Conservation (phyloP, 2,888 invertebrate species). For the Anarsia innoxiella region DNA sequence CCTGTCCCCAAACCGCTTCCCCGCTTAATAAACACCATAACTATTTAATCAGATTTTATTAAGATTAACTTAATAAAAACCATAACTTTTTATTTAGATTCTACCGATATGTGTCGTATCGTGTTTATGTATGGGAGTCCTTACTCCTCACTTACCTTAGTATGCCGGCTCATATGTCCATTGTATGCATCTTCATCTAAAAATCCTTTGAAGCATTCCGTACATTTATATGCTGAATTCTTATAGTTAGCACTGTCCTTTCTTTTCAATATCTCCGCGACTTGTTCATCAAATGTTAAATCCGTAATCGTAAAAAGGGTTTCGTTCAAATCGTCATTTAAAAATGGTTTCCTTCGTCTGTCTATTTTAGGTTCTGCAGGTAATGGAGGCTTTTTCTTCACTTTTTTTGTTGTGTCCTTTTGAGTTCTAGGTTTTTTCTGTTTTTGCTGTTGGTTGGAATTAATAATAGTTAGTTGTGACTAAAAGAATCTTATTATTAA, state of each 20-base stretch:
- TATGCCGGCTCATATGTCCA: slow-evolving; percentile 51
- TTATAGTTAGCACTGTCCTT: slow-evolving; percentile 53
- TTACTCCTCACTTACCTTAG: slow-evolving; percentile 44
- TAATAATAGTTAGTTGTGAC: background rate
- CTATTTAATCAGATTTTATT: too few species aligned
- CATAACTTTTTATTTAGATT: too few species aligned
- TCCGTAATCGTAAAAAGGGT: slow-evolving; percentile 52
- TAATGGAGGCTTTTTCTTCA: slow-evolving; percentile 8
- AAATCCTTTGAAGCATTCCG: slow-evolving; percentile 56
- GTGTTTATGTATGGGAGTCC: too few species aligned
- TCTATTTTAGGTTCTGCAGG: slow-evolving; percentile 43
- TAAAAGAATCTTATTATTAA: background rate
- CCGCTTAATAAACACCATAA: too few species aligned
- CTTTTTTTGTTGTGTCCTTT: slow-evolving; percentile 1
- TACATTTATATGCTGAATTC: slow-evolving; percentile 53
- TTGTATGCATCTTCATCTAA: slow-evolving; percentile 55
- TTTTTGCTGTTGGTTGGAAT: background rate
- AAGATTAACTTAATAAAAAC: too few species aligned
- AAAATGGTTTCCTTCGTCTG: slow-evolving; percentile 49
- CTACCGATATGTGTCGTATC: too few species aligned
- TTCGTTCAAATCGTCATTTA: slow-evolving; percentile 55
- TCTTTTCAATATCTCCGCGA: slow-evolving; percentile 54
- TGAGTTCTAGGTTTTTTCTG: slow-evolving; percentile 13
- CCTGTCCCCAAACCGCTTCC: too few species aligned
- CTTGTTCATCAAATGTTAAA: slow-evolving; percentile 9